Base-by-base conservation (phyloP, 2,797 vertebrate genomes). In the Galaxias olidus region DNA sequence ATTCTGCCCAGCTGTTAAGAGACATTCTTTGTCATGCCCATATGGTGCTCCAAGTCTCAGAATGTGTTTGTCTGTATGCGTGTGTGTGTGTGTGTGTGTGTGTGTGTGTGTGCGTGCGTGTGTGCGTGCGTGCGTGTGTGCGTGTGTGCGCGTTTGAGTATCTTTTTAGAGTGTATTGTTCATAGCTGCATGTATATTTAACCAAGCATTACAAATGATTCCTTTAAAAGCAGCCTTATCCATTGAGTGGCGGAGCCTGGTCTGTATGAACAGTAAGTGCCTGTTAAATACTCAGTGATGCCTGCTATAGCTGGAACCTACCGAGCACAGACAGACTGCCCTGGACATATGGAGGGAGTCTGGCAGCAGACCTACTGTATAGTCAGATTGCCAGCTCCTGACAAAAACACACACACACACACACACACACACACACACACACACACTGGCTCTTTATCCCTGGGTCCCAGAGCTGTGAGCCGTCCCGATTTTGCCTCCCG, bases 261-360 rank as follows among this genome's bases (percentile, higher is more conserved):
- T 68, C 61, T 45, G 13, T 20, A 74, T 68, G 65, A 20, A 68
- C 73, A 69, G 66, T 62, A 75, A 69, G 65, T 59, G 76, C 61
- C 53, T 59, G 63, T 75, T 84, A 82, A 83, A 82, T 62, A 80
- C 71, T 68, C 72, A 63, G 69, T 72, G 70, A 84, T 65, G 80
- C 68, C 77, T 78, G 84, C 78, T 82, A 80, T 79, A 49, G 72
- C 65, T 74, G 78, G 72, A 85, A 60, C 76, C 72, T 73, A 30
- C 78, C 46, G 68, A 81, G 81, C 72, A 62, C 74, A 79, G 83
- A 80, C 79, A 72, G 79, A 79, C 78, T 68, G 80, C 70, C 64
- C 73, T 63, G 78, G 83, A 83, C 86, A 87, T 87, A 88, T 86
- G 87, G 84, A 83, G 73, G 71, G 52, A 84, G 81, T 79, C 78